Evolutionary conservation across 2,797 vertebrate species (phyloP), one percentile per base, ranked within the genome.

Genomic region (Jordanella pulchra): DNA sequence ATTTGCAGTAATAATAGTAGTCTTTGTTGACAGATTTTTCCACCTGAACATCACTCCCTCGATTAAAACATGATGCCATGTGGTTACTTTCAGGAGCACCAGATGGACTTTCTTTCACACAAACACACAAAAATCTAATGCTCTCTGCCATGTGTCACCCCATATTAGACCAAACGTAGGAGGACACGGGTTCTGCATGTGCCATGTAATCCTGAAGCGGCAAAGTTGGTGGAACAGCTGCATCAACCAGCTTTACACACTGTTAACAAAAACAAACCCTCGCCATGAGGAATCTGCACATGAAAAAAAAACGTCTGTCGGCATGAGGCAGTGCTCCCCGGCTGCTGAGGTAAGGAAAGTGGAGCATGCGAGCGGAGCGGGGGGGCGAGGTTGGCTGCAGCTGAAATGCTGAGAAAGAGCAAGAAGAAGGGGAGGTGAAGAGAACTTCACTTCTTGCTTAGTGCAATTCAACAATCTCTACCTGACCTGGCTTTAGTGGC

Each of bases 171-270:
- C 77, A 60, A 32, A 75, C 10, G 80, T 84, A 83, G 89, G 81
- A 86, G 84, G 87, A 89, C 70, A 81, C 63, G 13, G 73, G 76
- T 78, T 80, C 85, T 81, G 83, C 84, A 85, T 87, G 82, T 88
- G 87, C 78, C 80, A 65, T 89, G 87, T 89, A 90, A 91, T 89
- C 88, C 86, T 86, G 87, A 89, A 84, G 83, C 88, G 82, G 83
- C 76, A 50, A 83, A 88, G 84, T 84, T 82, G 85, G 65, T 86
- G 84, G 84, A 91, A 86, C 79, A 78, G 76, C 88, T 77, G 81
- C 84, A 90, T 87, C 88, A 87, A 82, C 88, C 89, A 76, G 83
- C 77, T 88, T 86, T 85, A 78, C 84, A 84, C 86, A 73, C 78
- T 69, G 32, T 23, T 32, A 56, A 6, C 78, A 88, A 79, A 81